These are phyloP conservation scores for Anticlea derivata DNA, from an alignment of 2,888 invertebrate genomes.

Conservation along the genomic window DNA sequence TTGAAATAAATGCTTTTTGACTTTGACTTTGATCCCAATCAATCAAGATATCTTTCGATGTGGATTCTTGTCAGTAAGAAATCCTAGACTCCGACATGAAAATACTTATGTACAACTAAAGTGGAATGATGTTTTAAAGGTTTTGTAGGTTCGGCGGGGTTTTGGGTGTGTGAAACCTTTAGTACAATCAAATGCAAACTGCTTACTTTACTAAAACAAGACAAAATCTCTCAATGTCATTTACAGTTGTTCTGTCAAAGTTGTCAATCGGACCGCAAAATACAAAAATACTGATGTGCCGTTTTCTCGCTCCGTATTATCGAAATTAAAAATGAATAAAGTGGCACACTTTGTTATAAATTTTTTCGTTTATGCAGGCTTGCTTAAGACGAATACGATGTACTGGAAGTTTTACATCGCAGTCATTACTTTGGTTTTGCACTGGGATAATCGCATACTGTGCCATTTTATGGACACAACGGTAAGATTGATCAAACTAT, in stretches of 20 bases:
- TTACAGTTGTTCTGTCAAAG: conserved; percentile 21
- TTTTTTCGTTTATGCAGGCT: conserved; percentile 50
- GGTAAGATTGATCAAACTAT: conserved; percentile 45
- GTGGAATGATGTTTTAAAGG: too few species aligned
- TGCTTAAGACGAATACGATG: conserved; percentile 49
- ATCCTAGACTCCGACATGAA: too few species aligned
- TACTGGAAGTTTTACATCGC: conserved; percentile 56
- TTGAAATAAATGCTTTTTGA: too few species aligned
- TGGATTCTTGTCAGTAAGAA: too few species aligned
- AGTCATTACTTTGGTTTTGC: conserved; percentile 47
- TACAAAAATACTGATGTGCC: conserved; percentile 30
- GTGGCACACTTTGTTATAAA: conserved; percentile 46
- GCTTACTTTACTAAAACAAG: conserved; percentile 5
- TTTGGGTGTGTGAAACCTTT: conserved; percentile 6
- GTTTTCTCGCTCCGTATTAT: conserved; percentile 20
- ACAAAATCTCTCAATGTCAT: conserved; percentile 6
- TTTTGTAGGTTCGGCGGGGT: too few species aligned
- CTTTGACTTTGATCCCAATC: too few species aligned
- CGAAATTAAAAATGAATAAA: conserved; percentile 44
- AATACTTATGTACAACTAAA: too few species aligned
- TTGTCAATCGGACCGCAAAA: conserved; percentile 30
- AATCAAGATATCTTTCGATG: too few species aligned
- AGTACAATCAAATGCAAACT: not conserved
- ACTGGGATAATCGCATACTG: conserved; percentile 47
- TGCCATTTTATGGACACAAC: conserved; percentile 49